Percentiles rank a stretch among this genome's conserved stretches.
phyloP scores from a whole-genome alignment of 2,113 vertebrate species.

The Pterophyllum scalare region DNA sequence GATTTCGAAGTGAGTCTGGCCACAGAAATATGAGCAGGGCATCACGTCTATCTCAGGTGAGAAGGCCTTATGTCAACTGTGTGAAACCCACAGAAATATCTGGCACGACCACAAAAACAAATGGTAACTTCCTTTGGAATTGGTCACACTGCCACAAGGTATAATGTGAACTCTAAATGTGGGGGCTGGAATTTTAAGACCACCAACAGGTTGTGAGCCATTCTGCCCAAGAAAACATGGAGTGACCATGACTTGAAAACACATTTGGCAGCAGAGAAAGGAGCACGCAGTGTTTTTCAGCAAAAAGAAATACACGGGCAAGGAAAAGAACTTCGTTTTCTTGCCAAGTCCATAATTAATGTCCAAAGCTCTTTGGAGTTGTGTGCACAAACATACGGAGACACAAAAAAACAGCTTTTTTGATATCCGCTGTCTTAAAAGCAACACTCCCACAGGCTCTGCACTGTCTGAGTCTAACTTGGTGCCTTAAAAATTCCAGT shows the following conservation, averaged over 20 bases:
- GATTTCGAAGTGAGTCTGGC: slow-evolving; percentile 15
- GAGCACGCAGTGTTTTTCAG: slow-evolving; percentile 9
- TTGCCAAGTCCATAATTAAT: slow-evolving; percentile 34
- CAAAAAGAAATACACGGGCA: slow-evolving; percentile 3
- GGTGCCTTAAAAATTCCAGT: slow-evolving; percentile 12
- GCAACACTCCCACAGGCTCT: neutral
- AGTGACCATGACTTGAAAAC: slow-evolving; percentile 44
- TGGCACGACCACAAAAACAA: slow-evolving; percentile 64
- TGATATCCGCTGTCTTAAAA: neutral
- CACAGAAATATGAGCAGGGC: slow-evolving; percentile 43
- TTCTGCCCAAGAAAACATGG: slow-evolving; percentile 19
- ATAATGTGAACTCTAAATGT: slow-evolving; percentile 28
- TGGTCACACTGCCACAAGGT: slow-evolving; percentile 39
- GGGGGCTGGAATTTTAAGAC: slow-evolving; percentile 34
- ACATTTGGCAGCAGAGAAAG: slow-evolving; percentile 34
- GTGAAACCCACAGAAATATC: slow-evolving; percentile 47
- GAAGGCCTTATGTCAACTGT: slow-evolving; percentile 52
- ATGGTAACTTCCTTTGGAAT: slow-evolving; percentile 42
- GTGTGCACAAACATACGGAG: slow-evolving; percentile 4
- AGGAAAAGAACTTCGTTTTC: slow-evolving; percentile 17
- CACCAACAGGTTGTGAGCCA: slow-evolving; percentile 28
- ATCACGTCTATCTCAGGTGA: slow-evolving; percentile 54
- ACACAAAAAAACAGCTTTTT: neutral
- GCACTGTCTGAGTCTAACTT: neutral
- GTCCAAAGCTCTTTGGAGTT: slow-evolving; percentile 20